phyloP scores from a whole-genome alignment of 1,140 invertebrate genomes.

The Heliconius nattereri region DNA sequence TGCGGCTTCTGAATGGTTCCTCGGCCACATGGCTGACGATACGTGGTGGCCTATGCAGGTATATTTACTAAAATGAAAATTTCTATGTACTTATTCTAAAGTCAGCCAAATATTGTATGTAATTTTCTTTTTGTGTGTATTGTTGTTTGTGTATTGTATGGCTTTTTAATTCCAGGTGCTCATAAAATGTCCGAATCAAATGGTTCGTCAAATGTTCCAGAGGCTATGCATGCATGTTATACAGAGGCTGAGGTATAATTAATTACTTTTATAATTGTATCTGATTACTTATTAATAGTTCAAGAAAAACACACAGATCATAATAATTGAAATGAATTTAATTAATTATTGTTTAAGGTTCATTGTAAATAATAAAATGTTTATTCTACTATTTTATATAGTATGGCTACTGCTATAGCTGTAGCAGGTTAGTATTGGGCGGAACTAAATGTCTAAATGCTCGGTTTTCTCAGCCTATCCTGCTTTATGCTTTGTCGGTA shows the following conservation, averaged over 20 bases:
- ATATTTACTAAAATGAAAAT: conserved; percentile 13
- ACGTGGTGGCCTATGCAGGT: conserved; percentile 97
- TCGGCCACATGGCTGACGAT: conserved; percentile 95
- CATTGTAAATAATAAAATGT: too few relatives aligned
- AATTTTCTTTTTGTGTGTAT: too few relatives aligned
- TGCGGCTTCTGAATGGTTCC: conserved; percentile 94
- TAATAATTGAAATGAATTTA: too few relatives aligned
- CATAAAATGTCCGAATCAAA: conserved; percentile 97
- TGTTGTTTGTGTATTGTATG: background rate
- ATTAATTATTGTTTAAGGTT: too few relatives aligned
- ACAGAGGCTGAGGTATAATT: conserved; percentile 87
- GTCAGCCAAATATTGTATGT: background rate
- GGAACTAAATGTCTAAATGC: too few relatives aligned
- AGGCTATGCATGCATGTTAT: conserved; percentile 96
- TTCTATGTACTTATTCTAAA: conserved; percentile 12
- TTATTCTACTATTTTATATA: too few relatives aligned
- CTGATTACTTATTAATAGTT: too few relatives aligned
- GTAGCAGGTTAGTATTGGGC: too few relatives aligned
- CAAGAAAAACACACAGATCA: too few relatives aligned
- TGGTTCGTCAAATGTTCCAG: conserved; percentile 97
- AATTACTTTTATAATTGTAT: background rate
- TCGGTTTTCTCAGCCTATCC: too few relatives aligned
- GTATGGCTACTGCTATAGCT: too few relatives aligned
- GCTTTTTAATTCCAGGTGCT: conserved; percentile 83
- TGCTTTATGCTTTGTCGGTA: too few relatives aligned